Evolutionary conservation across 2,797 vertebrate genomes (phyloP).

Genomic region (Sebastes paucispinis): DNA sequence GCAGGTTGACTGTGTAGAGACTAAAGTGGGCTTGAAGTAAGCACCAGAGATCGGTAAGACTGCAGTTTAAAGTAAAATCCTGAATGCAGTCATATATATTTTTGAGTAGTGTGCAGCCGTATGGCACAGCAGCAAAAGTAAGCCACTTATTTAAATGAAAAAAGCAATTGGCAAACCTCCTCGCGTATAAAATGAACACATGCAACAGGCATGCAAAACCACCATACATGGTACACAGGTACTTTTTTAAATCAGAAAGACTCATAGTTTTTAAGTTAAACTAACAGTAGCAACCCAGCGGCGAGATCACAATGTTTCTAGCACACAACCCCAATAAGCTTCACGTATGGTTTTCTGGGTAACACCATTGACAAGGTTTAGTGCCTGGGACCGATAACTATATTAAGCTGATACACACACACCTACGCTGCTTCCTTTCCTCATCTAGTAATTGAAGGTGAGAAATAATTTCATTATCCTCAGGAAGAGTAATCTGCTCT

Average conservation of each 20-base stretch:
- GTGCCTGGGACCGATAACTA: conserved; percentile 32
- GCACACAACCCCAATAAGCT: conserved; percentile 1
- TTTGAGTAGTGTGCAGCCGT: neutral
- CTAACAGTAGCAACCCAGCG: neutral
- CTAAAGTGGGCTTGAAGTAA: neutral
- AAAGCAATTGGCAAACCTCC: neutral
- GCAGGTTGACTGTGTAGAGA: neutral
- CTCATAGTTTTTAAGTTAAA: neutral
- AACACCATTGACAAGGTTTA: conserved; percentile 34
- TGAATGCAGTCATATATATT: neutral
- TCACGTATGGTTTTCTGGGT: conserved; percentile 32
- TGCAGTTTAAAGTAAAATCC: neutral
- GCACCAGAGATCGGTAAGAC: neutral
- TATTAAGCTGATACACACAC: conserved; percentile 28
- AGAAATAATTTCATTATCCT: conserved; percentile 86
- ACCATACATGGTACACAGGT: neutral
- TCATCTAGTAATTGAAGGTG: conserved; percentile 87
- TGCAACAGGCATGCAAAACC: neutral
- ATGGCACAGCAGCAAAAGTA: neutral
- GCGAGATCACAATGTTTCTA: neutral
- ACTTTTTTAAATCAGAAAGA: neutral
- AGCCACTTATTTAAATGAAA: neutral
- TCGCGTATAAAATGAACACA: neutral
- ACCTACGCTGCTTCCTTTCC: conserved; percentile 55
- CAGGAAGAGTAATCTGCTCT: conserved; percentile 82